phyloP scores from a whole-genome alignment of 2,797 vertebrate species.

The Scarus forsteni region DNA sequence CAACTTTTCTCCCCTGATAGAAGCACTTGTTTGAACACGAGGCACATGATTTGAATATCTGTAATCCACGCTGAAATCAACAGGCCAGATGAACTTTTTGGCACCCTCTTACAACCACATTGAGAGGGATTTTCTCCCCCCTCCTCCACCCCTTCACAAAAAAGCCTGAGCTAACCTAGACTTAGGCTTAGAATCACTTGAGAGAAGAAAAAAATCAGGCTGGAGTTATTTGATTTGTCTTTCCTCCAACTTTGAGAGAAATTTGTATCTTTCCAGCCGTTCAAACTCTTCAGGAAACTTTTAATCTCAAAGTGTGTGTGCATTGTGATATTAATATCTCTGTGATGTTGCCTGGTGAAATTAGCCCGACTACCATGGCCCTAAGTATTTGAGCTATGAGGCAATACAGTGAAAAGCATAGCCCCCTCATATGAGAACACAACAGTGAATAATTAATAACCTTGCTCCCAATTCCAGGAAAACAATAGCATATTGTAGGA shows the following conservation, averaged over 20 bases:
- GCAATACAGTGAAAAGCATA: slow-evolving; percentile 85
- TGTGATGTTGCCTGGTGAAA: slow-evolving; percentile 81
- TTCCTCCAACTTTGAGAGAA: slow-evolving; percentile 39
- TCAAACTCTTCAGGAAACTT: slow-evolving; percentile 82
- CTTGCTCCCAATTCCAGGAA: slow-evolving; percentile 87
- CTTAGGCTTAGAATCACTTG: slow-evolving; percentile 70
- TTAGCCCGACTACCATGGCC: slow-evolving; percentile 81
- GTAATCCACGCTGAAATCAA: slow-evolving; percentile 85
- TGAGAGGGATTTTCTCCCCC: slow-evolving; percentile 71
- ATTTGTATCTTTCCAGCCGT: slow-evolving; percentile 34
- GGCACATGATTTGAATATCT: slow-evolving; percentile 84
- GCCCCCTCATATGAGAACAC: slow-evolving; percentile 84
- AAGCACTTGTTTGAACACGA: slow-evolving; percentile 84
- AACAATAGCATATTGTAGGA: slow-evolving; percentile 86
- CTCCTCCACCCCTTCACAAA: background rate
- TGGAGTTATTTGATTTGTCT: slow-evolving; percentile 62
- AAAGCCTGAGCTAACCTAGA: slow-evolving; percentile 78
- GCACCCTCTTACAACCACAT: slow-evolving; percentile 73
- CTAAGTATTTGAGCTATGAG: slow-evolving; percentile 86
- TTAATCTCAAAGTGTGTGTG: slow-evolving; percentile 67
- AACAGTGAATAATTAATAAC: slow-evolving; percentile 87
- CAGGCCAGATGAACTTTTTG: slow-evolving; percentile 87
- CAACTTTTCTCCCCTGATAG: slow-evolving; percentile 80
- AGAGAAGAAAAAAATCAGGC: slow-evolving; percentile 13
- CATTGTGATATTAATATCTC: slow-evolving; percentile 72